These are phyloP conservation scores for Altica lythri DNA, from an alignment of 2,888 invertebrate species.

Conservation along the genomic window DNA sequence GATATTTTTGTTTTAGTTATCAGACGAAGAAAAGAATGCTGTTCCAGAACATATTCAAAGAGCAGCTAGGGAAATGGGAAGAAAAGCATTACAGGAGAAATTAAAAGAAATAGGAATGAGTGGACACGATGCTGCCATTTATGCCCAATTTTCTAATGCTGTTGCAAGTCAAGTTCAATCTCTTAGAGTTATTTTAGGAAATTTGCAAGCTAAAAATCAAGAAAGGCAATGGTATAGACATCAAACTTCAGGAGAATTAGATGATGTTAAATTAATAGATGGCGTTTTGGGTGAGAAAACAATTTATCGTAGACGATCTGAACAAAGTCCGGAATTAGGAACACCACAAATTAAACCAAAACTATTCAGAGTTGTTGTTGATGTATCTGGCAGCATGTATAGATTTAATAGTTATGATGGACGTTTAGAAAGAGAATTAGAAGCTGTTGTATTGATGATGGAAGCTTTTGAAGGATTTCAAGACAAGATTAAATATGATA, in stretches of 20 bases:
- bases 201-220: slow-evolving; percentile 90
- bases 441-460: slow-evolving; percentile 86
- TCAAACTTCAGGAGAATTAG: slow-evolving; percentile 93
- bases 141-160: slow-evolving; percentile 78
- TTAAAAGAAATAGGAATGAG: slow-evolving; percentile 94
- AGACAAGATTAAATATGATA: slow-evolving; percentile 87
- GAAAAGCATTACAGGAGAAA: slow-evolving; percentile 83
- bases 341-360: slow-evolving; percentile 88
- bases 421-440: slow-evolving; percentile 87
- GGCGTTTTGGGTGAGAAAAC: slow-evolving; percentile 94
- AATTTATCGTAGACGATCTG: slow-evolving; percentile 83
- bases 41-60: slow-evolving; percentile 87
- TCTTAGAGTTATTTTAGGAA: slow-evolving; percentile 80
- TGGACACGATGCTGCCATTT: slow-evolving; percentile 87
- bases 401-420: slow-evolving; percentile 90
- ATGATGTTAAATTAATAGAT: slow-evolving; percentile 94
- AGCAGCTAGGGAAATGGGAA: slow-evolving; percentile 93
- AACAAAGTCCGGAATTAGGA: slow-evolving; percentile 87
- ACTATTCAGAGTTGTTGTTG: slow-evolving; percentile 81
- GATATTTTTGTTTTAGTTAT: slow-evolving; percentile 68
- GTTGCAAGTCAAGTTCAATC: slow-evolving; percentile 84
- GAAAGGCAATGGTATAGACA: slow-evolving; percentile 93
- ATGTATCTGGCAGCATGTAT: slow-evolving; percentile 98
- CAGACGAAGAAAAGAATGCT: slow-evolving; percentile 86
- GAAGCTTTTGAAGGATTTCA: slow-evolving; percentile 90